Percentiles rank a stretch among this genome's conserved stretches.
Conservation (phyloP, 2,888 invertebrate genomes). For the Catocala fraxini region DNA sequence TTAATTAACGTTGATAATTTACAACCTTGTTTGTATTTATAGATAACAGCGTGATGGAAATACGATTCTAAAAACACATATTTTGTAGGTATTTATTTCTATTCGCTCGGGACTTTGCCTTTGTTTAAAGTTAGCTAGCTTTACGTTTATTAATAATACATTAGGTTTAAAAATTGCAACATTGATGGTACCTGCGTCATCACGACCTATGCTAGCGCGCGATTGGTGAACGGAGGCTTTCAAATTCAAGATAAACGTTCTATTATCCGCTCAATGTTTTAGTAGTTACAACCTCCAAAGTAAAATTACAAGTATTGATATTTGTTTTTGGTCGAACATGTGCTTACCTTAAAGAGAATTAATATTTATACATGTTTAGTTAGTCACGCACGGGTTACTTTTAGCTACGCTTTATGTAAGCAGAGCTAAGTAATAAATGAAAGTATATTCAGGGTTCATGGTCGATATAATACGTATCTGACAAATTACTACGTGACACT, state of each 20-base stretch:
- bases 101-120: constrained; percentile 16
- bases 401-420: constrained; percentile 18
- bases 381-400: constrained; percentile 16
- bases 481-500: constrained; percentile 1
- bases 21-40: background rate
- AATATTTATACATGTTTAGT: constrained; percentile 14
- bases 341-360: constrained; percentile 1
- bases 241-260: constrained; percentile 21
- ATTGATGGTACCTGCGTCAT: constrained; percentile 32
- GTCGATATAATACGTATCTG: constrained; percentile 2
- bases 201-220: constrained; percentile 30
- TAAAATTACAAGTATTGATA: constrained; percentile 2
- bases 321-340: constrained; percentile 3
- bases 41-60: too few relatives aligned
- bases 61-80: too few relatives aligned
- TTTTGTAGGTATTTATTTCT: too few relatives aligned
- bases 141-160: constrained; percentile 40
- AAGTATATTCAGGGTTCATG: constrained; percentile 19
- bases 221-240: constrained; percentile 32
- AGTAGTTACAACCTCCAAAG: constrained; percentile 15
- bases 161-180: constrained; percentile 48
- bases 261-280: constrained; percentile 18
- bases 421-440: constrained; percentile 23
- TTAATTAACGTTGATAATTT: background rate
- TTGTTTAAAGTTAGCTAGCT: constrained; percentile 25